Conservation (phyloP, 2,888 invertebrate genomes). For the Metellina segmentata region DNA sequence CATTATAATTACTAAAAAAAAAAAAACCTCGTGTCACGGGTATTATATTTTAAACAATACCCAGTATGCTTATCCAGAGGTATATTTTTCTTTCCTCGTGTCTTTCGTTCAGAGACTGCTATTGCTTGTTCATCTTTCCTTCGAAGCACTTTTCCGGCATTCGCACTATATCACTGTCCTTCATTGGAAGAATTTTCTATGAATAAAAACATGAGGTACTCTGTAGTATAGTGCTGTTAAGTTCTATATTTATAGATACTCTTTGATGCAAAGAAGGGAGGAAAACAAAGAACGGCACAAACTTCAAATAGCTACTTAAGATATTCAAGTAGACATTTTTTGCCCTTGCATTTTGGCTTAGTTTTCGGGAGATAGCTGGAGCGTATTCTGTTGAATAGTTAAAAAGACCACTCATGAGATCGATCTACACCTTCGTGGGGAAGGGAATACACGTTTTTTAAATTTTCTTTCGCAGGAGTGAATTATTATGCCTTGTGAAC, state of each 20-base stretch:
- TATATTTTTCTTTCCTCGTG: no score
- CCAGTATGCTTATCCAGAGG: no score
- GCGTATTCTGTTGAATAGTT: background rate
- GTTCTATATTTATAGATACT: constrained; percentile 34
- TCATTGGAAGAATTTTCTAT: constrained; percentile 36
- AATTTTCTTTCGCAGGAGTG: background rate
- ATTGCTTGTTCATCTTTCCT: background rate
- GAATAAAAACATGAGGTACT: constrained; percentile 57
- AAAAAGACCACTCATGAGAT: background rate
- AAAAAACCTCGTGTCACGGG: no score
- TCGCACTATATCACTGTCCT: constrained; percentile 46
- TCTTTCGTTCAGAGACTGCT: no score
- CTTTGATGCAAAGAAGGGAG: constrained; percentile 25
- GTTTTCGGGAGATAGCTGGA: background rate
- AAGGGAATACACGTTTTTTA: background rate
- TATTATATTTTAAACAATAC: no score
- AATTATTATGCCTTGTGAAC: background rate
- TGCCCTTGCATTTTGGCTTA: constrained; percentile 8
- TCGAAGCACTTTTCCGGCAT: background rate
- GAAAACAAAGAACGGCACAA: constrained; percentile 13
- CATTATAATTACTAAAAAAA: no score
- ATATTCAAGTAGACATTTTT: constrained; percentile 22
- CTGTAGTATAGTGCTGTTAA: constrained; percentile 14
- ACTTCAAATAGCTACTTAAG: constrained; percentile 15
- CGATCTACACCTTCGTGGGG: background rate